Percentiles rank a stretch among this genome's conserved stretches.
phyloP scores from a whole-genome alignment of 2,113 vertebrate species.

The Globicephala melas region DNA sequence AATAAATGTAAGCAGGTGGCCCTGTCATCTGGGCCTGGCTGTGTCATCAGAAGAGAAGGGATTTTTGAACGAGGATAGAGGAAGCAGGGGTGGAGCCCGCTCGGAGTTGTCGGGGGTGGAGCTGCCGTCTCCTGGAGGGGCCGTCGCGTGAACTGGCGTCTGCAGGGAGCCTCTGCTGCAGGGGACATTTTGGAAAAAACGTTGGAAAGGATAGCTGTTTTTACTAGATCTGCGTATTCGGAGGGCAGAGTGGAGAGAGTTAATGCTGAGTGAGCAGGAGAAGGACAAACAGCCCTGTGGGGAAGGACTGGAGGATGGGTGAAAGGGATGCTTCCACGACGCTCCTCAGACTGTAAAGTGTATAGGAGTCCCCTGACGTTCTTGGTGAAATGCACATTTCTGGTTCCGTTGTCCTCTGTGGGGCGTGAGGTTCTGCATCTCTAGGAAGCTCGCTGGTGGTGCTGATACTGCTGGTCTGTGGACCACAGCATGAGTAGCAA shows the following conservation, averaged over 20 bases:
- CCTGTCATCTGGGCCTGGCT: neutral
- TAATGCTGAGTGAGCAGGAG: neutral
- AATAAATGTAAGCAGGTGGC: neutral
- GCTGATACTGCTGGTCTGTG: neutral
- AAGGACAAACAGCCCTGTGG: neutral
- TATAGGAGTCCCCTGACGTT: neutral
- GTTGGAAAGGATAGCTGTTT: neutral
- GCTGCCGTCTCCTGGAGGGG: fast-evolving
- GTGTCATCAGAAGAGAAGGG: neutral
- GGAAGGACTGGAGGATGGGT: no score
- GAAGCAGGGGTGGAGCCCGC: neutral
- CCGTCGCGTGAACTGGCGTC: neutral
- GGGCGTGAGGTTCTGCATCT: neutral
- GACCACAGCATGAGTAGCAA: neutral
- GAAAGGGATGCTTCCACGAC: neutral
- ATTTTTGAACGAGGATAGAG: neutral
- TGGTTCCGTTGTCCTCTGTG: neutral
- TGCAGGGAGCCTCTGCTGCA: neutral
- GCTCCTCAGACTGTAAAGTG: neutral
- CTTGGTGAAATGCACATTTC: neutral
- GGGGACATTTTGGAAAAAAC: neutral
- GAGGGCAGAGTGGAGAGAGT: neutral
- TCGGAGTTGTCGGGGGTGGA: neutral
- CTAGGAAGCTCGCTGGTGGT: no score
- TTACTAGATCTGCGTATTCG: neutral